phyloP scores from a whole-genome alignment of 2,888 invertebrate genomes.

The Torymus auratus region DNA sequence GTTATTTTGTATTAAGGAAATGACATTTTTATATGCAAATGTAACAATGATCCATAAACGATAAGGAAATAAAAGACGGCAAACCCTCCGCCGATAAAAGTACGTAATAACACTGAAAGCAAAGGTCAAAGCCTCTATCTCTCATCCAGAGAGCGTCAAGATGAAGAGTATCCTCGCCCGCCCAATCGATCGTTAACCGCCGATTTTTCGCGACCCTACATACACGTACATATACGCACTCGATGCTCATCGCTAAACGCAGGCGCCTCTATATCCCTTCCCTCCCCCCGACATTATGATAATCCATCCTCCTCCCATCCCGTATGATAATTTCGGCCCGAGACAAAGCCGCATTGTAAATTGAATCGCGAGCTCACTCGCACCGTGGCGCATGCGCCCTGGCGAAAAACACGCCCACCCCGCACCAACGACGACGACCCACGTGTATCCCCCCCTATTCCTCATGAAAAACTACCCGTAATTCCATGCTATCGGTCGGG shows the following conservation, averaged over 20 bases:
- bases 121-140: background rate
- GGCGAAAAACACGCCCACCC: conserved; percentile 18
- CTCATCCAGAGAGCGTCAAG: background rate
- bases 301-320: conserved; percentile 20
- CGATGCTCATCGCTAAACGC: conserved; percentile 24
- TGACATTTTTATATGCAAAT: background rate
- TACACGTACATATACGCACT: background rate
- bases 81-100: background rate
- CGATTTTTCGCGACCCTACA: conserved; percentile 11
- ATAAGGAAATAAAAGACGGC: background rate
- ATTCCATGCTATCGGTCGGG: conserved; percentile 39
- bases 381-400: conserved; percentile 29
- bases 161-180: conserved; percentile 8
- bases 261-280: conserved; percentile 39
- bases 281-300: background rate
- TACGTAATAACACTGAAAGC: background rate
- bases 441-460: background rate
- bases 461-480: conserved; percentile 29
- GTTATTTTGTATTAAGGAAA: too few species aligned
- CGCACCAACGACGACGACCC: conserved; percentile 1
- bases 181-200: conserved; percentile 37
- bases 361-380: conserved; percentile 66
- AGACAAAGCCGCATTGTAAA: conserved; percentile 75
- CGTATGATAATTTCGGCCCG: conserved; percentile 72
- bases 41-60: background rate